A percentile compares a stretch with the other conserved stretches of the same genome.
Evolutionary conservation across 1,140 invertebrate genomes (phyloP).

Genomic region (Cotesia chilonis): DNA sequence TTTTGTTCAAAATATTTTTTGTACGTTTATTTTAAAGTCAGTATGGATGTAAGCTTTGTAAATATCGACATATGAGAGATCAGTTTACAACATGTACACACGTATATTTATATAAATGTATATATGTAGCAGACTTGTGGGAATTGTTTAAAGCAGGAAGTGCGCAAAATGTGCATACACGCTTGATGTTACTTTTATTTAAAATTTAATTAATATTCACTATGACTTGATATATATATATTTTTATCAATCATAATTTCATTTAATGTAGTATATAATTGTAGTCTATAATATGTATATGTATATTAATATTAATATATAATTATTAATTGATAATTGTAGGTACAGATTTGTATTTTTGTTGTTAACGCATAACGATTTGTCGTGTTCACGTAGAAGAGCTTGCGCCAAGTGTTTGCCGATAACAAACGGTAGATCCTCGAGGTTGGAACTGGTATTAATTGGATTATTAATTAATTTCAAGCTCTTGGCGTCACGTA

Average conservation of each 20-base stretch:
- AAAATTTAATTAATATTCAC: background rate
- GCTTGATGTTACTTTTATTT: conserved; percentile 6
- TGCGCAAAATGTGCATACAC: conserved; percentile 16
- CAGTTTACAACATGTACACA: conserved; percentile 14
- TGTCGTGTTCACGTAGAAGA: too few species aligned
- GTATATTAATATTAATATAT: conserved; percentile 14
- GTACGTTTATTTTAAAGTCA: too few species aligned
- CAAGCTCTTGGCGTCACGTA: background rate
- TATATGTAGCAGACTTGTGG: too few species aligned
- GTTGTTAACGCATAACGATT: too few species aligned
- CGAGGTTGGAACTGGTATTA: too few species aligned
- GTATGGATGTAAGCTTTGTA: conserved; percentile 1
- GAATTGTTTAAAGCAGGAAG: conserved; percentile 33
- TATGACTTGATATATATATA: too few species aligned
- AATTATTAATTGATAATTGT: conserved; percentile 11
- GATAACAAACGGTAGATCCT: too few species aligned
- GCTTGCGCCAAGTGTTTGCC: too few species aligned
- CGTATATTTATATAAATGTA: conserved; percentile 6
- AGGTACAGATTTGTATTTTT: conserved; percentile 17
- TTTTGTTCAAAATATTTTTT: background rate
- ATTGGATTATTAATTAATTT: conserved; percentile 10
- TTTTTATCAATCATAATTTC: too few species aligned
- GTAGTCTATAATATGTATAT: conserved; percentile 4
- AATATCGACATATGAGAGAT: conserved; percentile 25
- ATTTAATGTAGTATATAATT: background rate